These are phyloP conservation scores for Athalia cordata DNA, from an alignment of 2,888 invertebrate genomes.

Conservation along the genomic window DNA sequence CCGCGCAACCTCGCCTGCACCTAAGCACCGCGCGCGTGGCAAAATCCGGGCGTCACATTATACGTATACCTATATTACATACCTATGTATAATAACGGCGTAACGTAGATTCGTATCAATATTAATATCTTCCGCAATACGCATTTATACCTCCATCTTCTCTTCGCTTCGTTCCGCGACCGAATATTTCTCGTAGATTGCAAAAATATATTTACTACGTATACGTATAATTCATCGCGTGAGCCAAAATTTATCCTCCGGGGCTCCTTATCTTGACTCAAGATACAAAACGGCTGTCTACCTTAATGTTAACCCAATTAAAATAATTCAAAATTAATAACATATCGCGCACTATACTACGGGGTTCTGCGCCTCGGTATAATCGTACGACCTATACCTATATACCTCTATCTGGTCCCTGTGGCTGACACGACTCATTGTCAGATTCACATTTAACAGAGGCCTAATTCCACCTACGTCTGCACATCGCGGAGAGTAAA, in stretches of 20 bases:
- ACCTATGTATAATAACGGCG: no score
- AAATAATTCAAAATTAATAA: constrained; percentile 46
- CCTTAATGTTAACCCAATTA: constrained; percentile 40
- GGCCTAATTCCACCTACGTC: constrained; percentile 51
- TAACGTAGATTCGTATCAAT: constrained; percentile 2
- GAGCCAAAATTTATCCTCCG: constrained; percentile 19
- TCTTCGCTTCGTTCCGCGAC: neutral
- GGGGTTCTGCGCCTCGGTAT: neutral
- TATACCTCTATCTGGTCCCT: constrained; percentile 5
- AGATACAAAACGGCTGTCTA: constrained; percentile 22
- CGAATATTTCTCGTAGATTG: constrained; percentile 2
- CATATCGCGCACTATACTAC: constrained; percentile 1
- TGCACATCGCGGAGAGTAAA: constrained; percentile 51
- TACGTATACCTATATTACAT: no score
- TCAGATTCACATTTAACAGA: neutral
- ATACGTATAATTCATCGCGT: constrained; percentile 12
- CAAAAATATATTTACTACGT: neutral
- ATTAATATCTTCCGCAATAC: constrained; percentile 14
- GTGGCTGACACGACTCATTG: neutral
- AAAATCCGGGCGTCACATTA: constrained; percentile 7
- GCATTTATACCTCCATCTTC: neutral
- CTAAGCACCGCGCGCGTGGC: neutral
- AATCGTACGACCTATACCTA: neutral
- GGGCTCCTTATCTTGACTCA: neutral
- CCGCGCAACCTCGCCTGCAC: constrained; percentile 3